These are phyloP conservation scores for Muscicapa striata DNA, from an alignment of 2,797 vertebrate species.

Conservation along the genomic window DNA sequence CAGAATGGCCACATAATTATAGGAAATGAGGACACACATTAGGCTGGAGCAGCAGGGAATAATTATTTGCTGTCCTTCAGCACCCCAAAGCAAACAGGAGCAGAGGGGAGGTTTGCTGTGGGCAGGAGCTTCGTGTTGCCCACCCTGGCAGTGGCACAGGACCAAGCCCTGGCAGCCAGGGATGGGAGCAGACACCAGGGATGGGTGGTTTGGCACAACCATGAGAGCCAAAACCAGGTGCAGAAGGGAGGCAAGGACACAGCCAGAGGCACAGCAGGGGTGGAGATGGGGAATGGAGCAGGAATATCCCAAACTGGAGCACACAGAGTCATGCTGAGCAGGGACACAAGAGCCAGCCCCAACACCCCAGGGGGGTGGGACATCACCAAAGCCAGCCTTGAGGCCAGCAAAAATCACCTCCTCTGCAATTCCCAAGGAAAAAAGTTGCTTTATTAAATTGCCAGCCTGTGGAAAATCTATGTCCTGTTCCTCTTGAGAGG, in stretches of 20 bases:
- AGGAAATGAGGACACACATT: not conserved
- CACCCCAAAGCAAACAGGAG: not conserved
- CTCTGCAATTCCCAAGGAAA: not conserved
- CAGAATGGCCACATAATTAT: not conserved
- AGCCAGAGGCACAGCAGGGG: not conserved
- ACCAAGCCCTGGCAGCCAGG: not conserved
- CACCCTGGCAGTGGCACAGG: not conserved
- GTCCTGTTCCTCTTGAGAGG: not conserved
- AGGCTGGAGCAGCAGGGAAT: not conserved
- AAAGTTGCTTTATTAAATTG: constrained; percentile 32
- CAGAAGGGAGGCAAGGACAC: not conserved
- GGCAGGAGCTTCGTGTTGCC: rapidly evolving
- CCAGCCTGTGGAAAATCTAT: constrained; percentile 15
- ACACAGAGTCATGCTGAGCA: rapidly evolving
- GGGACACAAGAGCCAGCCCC: not conserved
- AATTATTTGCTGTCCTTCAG: not conserved
- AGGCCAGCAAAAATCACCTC: constrained; percentile 6
- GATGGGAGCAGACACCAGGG: rapidly evolving
- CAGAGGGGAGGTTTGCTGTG: not conserved
- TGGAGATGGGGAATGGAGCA: not conserved
- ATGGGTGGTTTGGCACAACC: not conserved
- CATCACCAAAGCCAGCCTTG: not conserved
- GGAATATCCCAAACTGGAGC: not conserved
- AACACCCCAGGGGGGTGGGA: not conserved
- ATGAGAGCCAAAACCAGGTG: rapidly evolving